A percentile compares a stretch with the other conserved stretches of the same genome.
These are phyloP conservation scores for Smittia aterrima DNA, from an alignment of 2,888 invertebrate species.

Conservation along the genomic window DNA sequence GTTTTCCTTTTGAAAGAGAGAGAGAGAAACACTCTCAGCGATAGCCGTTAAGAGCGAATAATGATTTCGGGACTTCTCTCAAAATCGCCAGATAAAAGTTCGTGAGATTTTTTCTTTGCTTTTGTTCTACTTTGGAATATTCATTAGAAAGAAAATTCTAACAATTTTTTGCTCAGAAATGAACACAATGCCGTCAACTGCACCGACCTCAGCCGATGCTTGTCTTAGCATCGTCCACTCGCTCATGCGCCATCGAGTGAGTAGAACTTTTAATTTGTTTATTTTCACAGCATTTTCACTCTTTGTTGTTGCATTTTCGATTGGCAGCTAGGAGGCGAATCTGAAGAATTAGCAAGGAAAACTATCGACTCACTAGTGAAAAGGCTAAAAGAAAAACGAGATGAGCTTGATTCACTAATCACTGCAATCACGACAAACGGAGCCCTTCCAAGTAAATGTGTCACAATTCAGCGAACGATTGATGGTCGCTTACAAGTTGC, in stretches of 20 bases:
- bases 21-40: no score
- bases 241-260: conserved; percentile 88
- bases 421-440: conserved; percentile 99
- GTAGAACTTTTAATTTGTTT: neutral
- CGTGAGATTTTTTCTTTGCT: conserved; percentile 19
- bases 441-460: conserved; percentile 96
- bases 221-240: conserved; percentile 98
- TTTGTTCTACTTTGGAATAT: conserved; percentile 38
- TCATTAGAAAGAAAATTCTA: neutral
- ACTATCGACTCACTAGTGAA: conserved; percentile 99
- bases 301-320: neutral
- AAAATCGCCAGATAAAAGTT: conserved; percentile 39
- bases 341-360: conserved; percentile 95
- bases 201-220: conserved; percentile 96
- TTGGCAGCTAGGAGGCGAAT: conserved; percentile 83
- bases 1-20: no score
- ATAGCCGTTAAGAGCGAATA: no score
- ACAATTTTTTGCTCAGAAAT: conserved; percentile 55
- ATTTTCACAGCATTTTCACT: neutral
- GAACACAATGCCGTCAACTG: conserved; percentile 72
- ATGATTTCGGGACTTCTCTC: conserved; percentile 38
- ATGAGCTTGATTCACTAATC: conserved; percentile 95
- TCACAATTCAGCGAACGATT: conserved; percentile 96
- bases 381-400: conserved; percentile 97
- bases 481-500: conserved; percentile 98